Percentiles rank a stretch among this genome's conserved stretches.
Conservation (phyloP, 2,113 vertebrate species). For the Amphiprion ocellaris region DNA sequence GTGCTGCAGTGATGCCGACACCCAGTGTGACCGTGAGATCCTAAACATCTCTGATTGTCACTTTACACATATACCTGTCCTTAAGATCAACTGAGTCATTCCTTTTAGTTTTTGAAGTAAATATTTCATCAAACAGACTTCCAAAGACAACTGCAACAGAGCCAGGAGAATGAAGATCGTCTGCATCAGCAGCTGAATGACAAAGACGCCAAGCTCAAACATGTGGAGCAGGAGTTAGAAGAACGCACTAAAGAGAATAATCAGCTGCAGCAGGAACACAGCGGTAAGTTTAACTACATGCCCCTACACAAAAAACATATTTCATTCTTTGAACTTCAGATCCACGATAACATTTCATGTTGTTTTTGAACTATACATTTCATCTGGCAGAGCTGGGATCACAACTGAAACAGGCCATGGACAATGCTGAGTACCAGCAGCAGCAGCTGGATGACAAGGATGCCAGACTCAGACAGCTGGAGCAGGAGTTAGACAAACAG, state of each 20-base stretch:
- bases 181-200: conserved; percentile 8
- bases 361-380: background rate
- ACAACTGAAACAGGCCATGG: background rate
- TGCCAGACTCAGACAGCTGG: background rate
- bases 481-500: background rate
- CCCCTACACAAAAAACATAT: too few species aligned
- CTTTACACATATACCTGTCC: background rate
- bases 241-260: background rate
- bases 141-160: conserved; percentile 29
- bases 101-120: background rate
- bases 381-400: conserved; percentile 13
- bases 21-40: conserved; percentile 53
- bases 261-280: background rate
- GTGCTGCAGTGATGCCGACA: conserved; percentile 18
- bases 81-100: background rate
- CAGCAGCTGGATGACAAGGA: background rate
- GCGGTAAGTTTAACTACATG: conserved; percentile 21
- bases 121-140: conserved; percentile 48
- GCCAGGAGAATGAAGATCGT: conserved; percentile 13
- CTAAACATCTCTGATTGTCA: background rate
- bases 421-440: background rate
- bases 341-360: background rate
- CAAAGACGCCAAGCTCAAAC: background rate
- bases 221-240: conserved; percentile 28
- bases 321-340: background rate